A percentile compares a stretch with the other conserved stretches of the same genome.
These are phyloP conservation scores for Nesometra sesokonis DNA, from an alignment of 35 echinoderm and acorn worm species.

Conservation along the genomic window DNA sequence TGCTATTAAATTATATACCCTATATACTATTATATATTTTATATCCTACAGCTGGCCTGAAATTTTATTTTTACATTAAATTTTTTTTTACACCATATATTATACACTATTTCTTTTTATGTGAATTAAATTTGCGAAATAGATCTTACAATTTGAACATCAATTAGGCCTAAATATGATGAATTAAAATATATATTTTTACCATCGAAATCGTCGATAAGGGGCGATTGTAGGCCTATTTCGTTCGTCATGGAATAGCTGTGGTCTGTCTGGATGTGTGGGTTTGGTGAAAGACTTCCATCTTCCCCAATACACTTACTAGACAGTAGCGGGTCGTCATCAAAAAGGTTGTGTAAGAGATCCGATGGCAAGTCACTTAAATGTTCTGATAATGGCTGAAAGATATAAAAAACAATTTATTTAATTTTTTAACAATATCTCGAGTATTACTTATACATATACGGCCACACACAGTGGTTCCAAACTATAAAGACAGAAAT, in stretches of 20 bases:
- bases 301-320: constrained; percentile 9
- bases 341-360: constrained; percentile 27
- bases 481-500: too few relatives aligned
- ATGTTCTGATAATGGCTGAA: constrained; percentile 36
- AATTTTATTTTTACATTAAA: too few relatives aligned
- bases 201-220: background rate
- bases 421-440: too few relatives aligned
- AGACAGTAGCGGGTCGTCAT: constrained; percentile 39
- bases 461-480: background rate
- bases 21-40: too few relatives aligned
- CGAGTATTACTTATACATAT: too few relatives aligned
- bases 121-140: too few relatives aligned
- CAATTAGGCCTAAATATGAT: too few relatives aligned
- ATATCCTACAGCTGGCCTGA: too few relatives aligned
- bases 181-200: background rate
- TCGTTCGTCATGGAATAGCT: constrained; percentile 60
- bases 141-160: too few relatives aligned
- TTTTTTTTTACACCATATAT: too few relatives aligned
- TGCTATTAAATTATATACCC: too few relatives aligned
- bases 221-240: constrained; percentile 10
- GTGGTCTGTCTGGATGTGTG: constrained; percentile 44
- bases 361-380: constrained; percentile 39
- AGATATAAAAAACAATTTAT: background rate
- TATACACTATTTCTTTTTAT: too few relatives aligned
- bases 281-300: constrained; percentile 16